Percentiles rank a stretch among this genome's conserved stretches.
Conservation (phyloP, 2,113 vertebrate genomes). For the Mastomys coucha region DNA sequence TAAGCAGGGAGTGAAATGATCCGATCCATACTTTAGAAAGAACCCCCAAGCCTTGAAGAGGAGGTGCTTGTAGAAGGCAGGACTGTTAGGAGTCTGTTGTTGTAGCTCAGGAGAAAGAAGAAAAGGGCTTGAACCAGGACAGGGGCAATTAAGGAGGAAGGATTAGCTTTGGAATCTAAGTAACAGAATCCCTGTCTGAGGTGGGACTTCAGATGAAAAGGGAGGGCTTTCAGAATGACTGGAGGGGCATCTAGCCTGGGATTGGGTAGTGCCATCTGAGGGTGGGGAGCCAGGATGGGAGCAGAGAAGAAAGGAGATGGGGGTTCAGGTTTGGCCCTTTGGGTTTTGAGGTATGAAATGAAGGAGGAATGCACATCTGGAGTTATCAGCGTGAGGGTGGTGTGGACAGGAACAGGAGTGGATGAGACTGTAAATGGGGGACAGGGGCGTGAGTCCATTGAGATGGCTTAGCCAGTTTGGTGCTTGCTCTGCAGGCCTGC, state of each 20-base stretch:
- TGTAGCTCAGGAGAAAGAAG: neutral
- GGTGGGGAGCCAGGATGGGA: neutral
- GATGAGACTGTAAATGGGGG: neutral
- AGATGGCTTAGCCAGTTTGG: neutral
- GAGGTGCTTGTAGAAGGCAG: neutral
- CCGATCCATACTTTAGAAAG: neutral
- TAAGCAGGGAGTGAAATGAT: neutral
- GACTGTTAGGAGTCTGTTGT: neutral
- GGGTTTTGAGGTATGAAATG: neutral
- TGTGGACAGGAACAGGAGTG: neutral
- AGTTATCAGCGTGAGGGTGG: neutral
- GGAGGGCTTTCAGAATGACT: neutral
- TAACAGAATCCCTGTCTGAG: neutral
- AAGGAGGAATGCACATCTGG: neutral
- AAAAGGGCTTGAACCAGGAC: neutral
- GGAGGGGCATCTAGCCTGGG: neutral
- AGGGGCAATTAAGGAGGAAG: neutral
- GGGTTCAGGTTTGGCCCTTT: neutral
- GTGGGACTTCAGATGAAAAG: neutral
- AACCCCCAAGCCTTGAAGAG: neutral
- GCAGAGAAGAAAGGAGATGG: neutral
- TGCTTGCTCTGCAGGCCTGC: neutral
- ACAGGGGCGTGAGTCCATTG: neutral
- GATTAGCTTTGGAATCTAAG: neutral
- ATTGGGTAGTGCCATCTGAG: neutral